Conservation (phyloP, 2,113 vertebrate species). For the Gobio gobio region DNA sequence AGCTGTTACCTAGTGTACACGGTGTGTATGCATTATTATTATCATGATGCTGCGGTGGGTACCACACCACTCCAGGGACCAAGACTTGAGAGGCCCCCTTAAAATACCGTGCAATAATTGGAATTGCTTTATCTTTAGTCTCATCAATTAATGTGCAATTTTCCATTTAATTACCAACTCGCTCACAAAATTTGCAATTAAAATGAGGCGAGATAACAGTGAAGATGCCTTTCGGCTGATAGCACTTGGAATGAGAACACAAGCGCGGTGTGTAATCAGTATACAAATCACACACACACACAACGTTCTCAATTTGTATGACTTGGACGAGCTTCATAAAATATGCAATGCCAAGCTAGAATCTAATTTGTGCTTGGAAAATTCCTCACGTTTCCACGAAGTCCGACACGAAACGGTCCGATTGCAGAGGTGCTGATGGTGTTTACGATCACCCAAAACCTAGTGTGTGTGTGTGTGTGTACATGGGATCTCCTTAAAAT, state of each 20-base stretch:
- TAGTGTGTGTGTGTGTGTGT: too few relatives aligned
- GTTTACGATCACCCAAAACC: slow-evolving; percentile 44
- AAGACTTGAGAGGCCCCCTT: slow-evolving; percentile 75
- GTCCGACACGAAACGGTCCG: slow-evolving; percentile 48
- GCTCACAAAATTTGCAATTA: slow-evolving; percentile 82
- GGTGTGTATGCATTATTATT: slow-evolving; percentile 52
- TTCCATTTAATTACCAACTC: slow-evolving; percentile 84
- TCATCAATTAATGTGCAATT: slow-evolving; percentile 86
- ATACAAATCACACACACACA: slow-evolving; percentile 68
- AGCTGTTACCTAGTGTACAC: slow-evolving; percentile 28
- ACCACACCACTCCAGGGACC: slow-evolving; percentile 73
- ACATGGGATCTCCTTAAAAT: slow-evolving; percentile 54
- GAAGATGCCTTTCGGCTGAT: slow-evolving; percentile 83
- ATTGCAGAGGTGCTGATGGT: slow-evolving; percentile 47
- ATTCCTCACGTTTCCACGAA: slow-evolving; percentile 56
- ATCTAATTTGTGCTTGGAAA: slow-evolving; percentile 58
- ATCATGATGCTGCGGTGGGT: slow-evolving; percentile 68
- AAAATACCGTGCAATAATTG: slow-evolving; percentile 81
- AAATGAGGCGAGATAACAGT: slow-evolving; percentile 81
- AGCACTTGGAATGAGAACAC: slow-evolving; percentile 78
- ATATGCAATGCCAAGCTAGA: slow-evolving; percentile 55
- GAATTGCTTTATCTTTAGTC: slow-evolving; percentile 83
- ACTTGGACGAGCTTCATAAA: slow-evolving; percentile 61
- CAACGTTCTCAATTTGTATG: slow-evolving; percentile 63
- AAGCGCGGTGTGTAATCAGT: slow-evolving; percentile 73